These are phyloP conservation scores for Stenotaenia linearis DNA, from an alignment of 2,888 invertebrate species.

Conservation along the genomic window DNA sequence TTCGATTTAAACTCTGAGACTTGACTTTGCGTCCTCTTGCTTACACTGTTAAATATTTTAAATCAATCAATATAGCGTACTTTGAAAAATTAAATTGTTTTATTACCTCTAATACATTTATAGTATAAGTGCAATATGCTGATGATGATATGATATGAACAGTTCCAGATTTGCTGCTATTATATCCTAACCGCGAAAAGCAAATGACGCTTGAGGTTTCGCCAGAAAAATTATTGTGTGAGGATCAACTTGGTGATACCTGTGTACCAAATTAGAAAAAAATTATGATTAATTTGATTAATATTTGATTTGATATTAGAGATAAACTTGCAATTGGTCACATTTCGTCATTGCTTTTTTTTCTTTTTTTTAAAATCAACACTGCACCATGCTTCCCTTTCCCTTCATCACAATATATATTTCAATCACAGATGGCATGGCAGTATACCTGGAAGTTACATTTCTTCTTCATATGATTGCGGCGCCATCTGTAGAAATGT, in stretches of 20 bases:
- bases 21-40: no score
- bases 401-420: background rate
- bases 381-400: no score
- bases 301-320: background rate
- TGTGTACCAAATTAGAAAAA: background rate
- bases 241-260: background rate
- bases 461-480: no score
- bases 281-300: background rate
- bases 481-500: no score
- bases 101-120: background rate
- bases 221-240: background rate
- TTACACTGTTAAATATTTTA: no score
- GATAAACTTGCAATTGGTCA: background rate
- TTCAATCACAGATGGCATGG: background rate
- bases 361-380: background rate
- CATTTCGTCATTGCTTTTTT: no score
- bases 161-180: background rate
- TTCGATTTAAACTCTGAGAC: no score
- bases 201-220: background rate
- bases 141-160: background rate
- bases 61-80: no score
- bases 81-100: no score
- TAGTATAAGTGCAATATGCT: background rate
- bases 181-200: background rate
- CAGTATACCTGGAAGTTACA: no score